These are phyloP conservation scores for Pseudotriccus pelzelni DNA, from an alignment of 2,797 vertebrate genomes.

Conservation along the genomic window DNA sequence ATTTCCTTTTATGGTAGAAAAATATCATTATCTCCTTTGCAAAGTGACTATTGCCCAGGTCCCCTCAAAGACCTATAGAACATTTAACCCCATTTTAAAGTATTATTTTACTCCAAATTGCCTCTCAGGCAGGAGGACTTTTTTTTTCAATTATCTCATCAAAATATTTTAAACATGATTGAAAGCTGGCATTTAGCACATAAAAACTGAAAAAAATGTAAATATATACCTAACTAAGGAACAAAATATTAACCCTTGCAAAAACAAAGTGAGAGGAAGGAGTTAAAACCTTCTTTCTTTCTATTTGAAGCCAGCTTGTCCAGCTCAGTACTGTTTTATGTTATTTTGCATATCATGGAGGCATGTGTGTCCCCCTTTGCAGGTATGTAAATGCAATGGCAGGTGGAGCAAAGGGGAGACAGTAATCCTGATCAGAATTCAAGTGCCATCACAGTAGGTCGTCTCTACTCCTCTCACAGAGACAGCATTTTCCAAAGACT, in stretches of 20 bases:
- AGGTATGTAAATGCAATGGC: rapidly evolving
- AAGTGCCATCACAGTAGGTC: not conserved
- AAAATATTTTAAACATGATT: not conserved
- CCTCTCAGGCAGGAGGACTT: not conserved
- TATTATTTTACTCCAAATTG: not conserved
- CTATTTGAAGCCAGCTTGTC: not conserved
- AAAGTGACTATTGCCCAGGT: not conserved
- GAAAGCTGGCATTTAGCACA: not conserved
- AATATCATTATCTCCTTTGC: not conserved
- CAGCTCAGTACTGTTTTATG: not conserved
- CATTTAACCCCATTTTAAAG: not conserved
- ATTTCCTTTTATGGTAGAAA: not conserved
- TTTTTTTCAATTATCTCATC: not conserved
- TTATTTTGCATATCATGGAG: not conserved
- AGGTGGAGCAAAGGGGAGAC: not conserved
- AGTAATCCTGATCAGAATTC: not conserved
- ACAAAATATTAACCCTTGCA: not conserved
- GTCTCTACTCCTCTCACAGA: not conserved
- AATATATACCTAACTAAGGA: not conserved
- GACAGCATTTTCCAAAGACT: not conserved
- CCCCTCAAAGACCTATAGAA: not conserved
- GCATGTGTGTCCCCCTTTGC: not conserved
- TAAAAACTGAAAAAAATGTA: not conserved
- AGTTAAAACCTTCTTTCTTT: not conserved
- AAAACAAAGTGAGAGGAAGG: not conserved